Evolutionary conservation across 2,797 vertebrate species (phyloP), one percentile per base, ranked within the genome.

Genomic region (Phrynocephalus vlangalii): DNA sequence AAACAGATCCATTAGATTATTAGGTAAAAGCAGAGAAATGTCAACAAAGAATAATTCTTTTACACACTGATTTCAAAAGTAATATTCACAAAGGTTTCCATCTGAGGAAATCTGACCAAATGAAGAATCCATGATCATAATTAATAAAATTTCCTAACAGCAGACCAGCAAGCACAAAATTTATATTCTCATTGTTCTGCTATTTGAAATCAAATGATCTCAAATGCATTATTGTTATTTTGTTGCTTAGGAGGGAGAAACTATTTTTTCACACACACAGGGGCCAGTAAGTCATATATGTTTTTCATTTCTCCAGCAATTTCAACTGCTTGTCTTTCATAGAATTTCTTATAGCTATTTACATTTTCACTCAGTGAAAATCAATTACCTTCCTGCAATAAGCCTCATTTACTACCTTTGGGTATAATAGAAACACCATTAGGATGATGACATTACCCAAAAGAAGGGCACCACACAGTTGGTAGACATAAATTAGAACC

Each of bases 401-500:
- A 98, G 98, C 98, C 97, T 98, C 97, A 99, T 98, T 98, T 98
- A 97, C 98, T 98, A 98, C 98, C 98, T 98, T 98, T 97, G 98
- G 98, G 98, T 97, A 97, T 98, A 98, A 98, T 98, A 98, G 97
- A 98, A 98, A 98, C 97, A 98, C 97, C 98, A 99, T 99, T 99
- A 99, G 97, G 97, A 98, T 96, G 97, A 97, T 98, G 98, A 98
- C 98, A 98, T 97, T 97, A 97, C 97, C 97, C 97, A 97, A 98
- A 97, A 98, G 97, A 98, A 98, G 98, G 98, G 97, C 97, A 98
- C 97, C 97, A 98, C 98, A 97, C 98, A 98, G 98, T 98, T 98
- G 98, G 98, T 97, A 98, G 97, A 98, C 97, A 97, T 98, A 98
- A 98, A 98, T 98, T 97, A 98, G 97, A 95, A 88, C 96, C 96